Percentiles rank a stretch among this genome's conserved stretches.
phyloP scores from a whole-genome alignment of 2,797 vertebrate genomes.

The Coregonus suidteri region DNA sequence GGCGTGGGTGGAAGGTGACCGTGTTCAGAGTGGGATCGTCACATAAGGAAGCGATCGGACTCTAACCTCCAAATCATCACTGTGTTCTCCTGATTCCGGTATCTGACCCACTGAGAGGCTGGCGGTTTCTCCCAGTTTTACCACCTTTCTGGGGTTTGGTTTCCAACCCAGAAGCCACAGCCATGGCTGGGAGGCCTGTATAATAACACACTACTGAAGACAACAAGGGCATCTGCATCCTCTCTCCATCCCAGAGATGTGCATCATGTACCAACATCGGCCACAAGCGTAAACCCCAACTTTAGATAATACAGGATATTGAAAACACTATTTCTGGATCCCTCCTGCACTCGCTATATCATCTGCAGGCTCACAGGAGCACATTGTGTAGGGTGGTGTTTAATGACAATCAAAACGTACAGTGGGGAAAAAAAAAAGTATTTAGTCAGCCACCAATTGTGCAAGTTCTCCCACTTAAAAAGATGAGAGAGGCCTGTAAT shows the following conservation, averaged over 20 bases:
- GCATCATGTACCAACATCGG: constrained; percentile 34
- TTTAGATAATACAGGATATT: constrained; percentile 52
- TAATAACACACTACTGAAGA: constrained; percentile 60
- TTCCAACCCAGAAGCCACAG: constrained; percentile 65
- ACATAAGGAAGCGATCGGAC: constrained; percentile 64
- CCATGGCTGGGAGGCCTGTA: constrained; percentile 54
- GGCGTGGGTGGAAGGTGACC: constrained; percentile 52
- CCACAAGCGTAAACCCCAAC: constrained; percentile 46
- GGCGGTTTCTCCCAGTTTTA: constrained; percentile 46
- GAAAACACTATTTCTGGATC: constrained; percentile 38
- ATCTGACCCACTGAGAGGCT: constrained; percentile 52
- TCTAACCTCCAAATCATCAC: constrained; percentile 67
- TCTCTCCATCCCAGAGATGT: constrained; percentile 30
- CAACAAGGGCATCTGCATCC: constrained; percentile 50
- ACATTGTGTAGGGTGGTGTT: neutral
- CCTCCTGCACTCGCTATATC: neutral
- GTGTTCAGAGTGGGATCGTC: constrained; percentile 55
- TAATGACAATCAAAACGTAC: too few species aligned
- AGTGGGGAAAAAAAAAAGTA: too few species aligned
- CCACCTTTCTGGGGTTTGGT: constrained; percentile 69
- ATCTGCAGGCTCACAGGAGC: neutral
- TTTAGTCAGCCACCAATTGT: too few species aligned
- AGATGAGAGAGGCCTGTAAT: too few species aligned
- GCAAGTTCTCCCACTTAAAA: too few species aligned
- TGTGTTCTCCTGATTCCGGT: constrained; percentile 59